A percentile compares a stretch with the other conserved stretches of the same genome.
Conservation (phyloP, 2,113 vertebrate species). For the Chaetodon auriga region DNA sequence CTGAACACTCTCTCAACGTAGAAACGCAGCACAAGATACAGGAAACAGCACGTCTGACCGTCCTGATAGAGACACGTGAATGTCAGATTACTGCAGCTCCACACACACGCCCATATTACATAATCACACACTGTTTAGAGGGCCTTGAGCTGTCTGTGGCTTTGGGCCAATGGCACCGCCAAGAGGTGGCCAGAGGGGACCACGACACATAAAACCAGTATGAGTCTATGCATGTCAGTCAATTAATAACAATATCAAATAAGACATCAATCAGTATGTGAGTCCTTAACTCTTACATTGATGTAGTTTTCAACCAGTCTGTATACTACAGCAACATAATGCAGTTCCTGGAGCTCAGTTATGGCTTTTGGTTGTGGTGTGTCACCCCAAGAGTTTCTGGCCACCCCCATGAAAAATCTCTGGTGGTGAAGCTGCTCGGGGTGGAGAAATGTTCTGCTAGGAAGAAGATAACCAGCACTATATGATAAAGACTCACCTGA, state of each 20-base stretch:
- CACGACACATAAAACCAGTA: too few species aligned
- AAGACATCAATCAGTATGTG: too few species aligned
- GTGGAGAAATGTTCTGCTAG: background rate
- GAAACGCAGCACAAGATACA: conserved; percentile 88
- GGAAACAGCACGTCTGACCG: conserved; percentile 89
- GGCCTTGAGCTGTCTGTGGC: background rate
- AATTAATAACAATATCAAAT: too few species aligned
- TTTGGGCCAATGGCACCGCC: too few species aligned
- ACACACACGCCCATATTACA: background rate
- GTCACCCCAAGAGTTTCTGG: background rate
- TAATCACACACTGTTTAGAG: background rate
- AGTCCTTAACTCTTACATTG: too few species aligned
- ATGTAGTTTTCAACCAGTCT: too few species aligned
- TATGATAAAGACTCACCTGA: conserved; percentile 70
- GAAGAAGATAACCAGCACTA: background rate
- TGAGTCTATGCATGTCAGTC: too few species aligned
- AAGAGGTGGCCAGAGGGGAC: too few species aligned
- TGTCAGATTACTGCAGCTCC: conserved; percentile 4
- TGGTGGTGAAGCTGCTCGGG: background rate
- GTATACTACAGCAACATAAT: too few species aligned
- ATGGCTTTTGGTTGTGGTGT: background rate
- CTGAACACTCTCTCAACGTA: conserved; percentile 92
- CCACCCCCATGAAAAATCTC: background rate
- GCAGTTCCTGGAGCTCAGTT: too few species aligned
- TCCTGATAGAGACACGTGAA: conserved; percentile 69